Base-by-base conservation (phyloP, 2,113 vertebrate species). In the Nycticorax nycticorax region DNA sequence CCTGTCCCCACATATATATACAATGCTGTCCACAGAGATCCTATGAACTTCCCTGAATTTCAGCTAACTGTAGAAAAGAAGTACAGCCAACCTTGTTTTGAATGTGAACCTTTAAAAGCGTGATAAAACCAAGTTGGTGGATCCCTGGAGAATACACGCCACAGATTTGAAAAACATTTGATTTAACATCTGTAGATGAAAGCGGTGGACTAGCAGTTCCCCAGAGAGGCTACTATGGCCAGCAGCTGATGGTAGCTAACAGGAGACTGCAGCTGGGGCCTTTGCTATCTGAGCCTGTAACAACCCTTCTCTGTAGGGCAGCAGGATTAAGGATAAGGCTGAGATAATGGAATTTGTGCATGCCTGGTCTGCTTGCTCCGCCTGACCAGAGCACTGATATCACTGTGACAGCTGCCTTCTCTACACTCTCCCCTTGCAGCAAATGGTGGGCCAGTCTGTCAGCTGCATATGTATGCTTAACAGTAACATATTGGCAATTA, bases 111-210 rank as follows among this genome's bases (percentile, higher is more conserved):
- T 85, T 91, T 73, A 47, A 80, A 88, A 80, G 7, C 6, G 4
- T 19, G n/a, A 78, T 43, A 75, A 84, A 78, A 60, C 3, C 52
- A 18, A 41, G 10, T 14, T 1, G 3, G 8, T 28, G 43, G 17
- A 5, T 4, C 22, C 48, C 77, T 53, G 57, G 21, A 26, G 73
- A 95, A 69, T 85, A 92, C 71, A 77, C 1, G 3, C 24, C 50
- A 35, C 93, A 93, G 52, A 89, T 87, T 53, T 76, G 47, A 93
- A 90, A 88, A 85, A 69, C 68, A 89, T 81, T 96, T 96, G 93
- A 96, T 94, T 96, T 97, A 98, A 96, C 80, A 94, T 97, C 91
- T 98, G 88, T 80, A 93, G 95, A 88, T 93, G 93, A 98, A 98
- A 98, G 89, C 23, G 3, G 47, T 56, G 74, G 81, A 74, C 75